phyloP scores from a whole-genome alignment of 2,888 invertebrate genomes.

The Mactromeris polynyma region DNA sequence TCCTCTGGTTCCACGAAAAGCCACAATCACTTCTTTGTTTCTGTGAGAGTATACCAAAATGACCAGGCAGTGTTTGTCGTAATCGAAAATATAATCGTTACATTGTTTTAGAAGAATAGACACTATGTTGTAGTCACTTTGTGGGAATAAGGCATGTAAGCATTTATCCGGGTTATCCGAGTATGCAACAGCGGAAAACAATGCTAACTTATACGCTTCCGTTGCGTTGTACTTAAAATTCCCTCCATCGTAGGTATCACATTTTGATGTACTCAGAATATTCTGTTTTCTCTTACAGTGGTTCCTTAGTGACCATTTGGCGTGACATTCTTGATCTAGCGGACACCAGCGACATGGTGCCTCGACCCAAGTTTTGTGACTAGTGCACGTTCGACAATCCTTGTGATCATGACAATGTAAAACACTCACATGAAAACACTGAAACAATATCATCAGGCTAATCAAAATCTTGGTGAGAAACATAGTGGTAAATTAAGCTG shows the following conservation, averaged over 20 bases:
- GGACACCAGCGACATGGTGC: constrained; percentile 58
- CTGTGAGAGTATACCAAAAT: constrained; percentile 44
- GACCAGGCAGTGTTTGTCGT: constrained; percentile 56
- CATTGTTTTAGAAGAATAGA: constrained; percentile 32
- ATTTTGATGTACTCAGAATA: not conserved
- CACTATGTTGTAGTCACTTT: constrained; percentile 41
- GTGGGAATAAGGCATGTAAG: constrained; percentile 42
- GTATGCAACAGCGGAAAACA: constrained; percentile 58
- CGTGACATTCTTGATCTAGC: constrained; percentile 50
- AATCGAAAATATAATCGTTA: constrained; percentile 57
- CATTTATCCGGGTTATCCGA: constrained; percentile 55
- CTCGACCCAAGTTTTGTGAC: constrained; percentile 44
- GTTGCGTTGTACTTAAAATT: constrained; percentile 45
- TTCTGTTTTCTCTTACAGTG: constrained; percentile 38
- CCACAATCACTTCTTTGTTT: constrained; percentile 57
- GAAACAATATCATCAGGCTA: not conserved
- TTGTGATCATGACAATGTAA: constrained; percentile 39
- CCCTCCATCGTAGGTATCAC: constrained; percentile 6
- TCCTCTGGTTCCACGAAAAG: constrained; percentile 58
- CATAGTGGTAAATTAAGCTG: not conserved
- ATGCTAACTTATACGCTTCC: constrained; percentile 53
- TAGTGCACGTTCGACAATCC: constrained; percentile 44
- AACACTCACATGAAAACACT: not conserved
- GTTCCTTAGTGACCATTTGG: constrained; percentile 41
- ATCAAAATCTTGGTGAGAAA: not conserved